Conservation (phyloP, 2,797 vertebrate genomes). For the Micrastur ruficollis region DNA sequence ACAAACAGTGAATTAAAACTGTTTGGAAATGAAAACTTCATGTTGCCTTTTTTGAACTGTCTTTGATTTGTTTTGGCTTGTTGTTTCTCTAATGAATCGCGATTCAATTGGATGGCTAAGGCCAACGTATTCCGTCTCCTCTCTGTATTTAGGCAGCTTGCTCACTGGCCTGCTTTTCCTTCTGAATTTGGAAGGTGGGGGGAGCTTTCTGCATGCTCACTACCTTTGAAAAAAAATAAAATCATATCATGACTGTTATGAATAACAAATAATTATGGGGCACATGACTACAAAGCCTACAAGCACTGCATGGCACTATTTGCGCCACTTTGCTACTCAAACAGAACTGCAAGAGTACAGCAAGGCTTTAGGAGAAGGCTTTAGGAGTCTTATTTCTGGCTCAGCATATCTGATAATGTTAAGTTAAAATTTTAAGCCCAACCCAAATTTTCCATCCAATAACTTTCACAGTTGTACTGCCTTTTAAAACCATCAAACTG, state of each 20-base stretch:
- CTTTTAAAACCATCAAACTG: not conserved
- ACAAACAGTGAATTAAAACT: conserved; percentile 74
- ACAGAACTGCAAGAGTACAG: not conserved
- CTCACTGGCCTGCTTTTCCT: not conserved
- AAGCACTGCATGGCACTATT: not conserved
- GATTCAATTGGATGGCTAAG: conserved; percentile 32
- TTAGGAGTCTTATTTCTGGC: not conserved
- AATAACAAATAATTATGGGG: not conserved
- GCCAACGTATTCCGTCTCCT: not conserved
- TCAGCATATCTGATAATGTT: not conserved
- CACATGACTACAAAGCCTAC: not conserved
- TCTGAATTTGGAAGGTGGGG: not conserved
- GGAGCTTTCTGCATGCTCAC: not conserved
- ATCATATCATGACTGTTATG: not conserved
- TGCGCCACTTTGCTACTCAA: not conserved
- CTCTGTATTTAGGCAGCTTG: not conserved
- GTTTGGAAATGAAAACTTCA: conserved; percentile 76
- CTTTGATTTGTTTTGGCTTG: conserved; percentile 70
- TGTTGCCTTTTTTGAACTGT: conserved; percentile 65
- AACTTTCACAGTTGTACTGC: not conserved
- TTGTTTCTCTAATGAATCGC: conserved; percentile 36
- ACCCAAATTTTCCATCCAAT: not conserved
- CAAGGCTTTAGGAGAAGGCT: not conserved
- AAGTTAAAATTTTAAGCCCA: not conserved
- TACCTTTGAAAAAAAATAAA: not conserved